These are phyloP conservation scores for Zaprionus camerounensis DNA, from an alignment of 1,140 invertebrate genomes.

Conservation along the genomic window DNA sequence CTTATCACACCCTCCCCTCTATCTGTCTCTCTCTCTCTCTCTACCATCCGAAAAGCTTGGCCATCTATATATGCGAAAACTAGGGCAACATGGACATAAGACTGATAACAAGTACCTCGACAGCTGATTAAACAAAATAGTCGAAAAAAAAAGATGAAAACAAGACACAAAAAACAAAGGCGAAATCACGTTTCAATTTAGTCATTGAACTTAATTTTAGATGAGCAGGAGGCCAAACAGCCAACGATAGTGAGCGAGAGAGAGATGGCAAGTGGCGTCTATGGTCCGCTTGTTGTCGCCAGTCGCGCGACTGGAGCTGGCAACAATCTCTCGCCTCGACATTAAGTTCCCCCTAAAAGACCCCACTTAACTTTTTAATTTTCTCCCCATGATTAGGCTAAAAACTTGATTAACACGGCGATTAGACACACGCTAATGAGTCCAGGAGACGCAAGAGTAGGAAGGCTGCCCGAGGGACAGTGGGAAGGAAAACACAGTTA, in stretches of 20 bases:
- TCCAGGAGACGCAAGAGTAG: conserved; percentile 10
- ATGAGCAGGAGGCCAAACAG: conserved; percentile 13
- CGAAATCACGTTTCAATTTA: conserved; percentile 64
- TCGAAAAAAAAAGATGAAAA: conserved; percentile 32
- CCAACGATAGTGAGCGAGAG: conserved; percentile 18
- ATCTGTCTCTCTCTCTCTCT: conserved; percentile 11
- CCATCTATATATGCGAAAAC: conserved; percentile 48
- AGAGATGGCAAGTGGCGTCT: not conserved
- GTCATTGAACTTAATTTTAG: conserved; percentile 74
- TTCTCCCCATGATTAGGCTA: conserved; percentile 17
- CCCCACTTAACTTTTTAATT: conserved; percentile 29
- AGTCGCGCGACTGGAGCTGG: conserved; percentile 25
- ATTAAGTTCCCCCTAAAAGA: conserved; percentile 17
- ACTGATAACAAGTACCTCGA: conserved; percentile 55
- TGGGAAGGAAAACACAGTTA: not conserved
- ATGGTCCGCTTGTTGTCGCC: conserved; percentile 1
- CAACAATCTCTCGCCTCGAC: conserved; percentile 18
- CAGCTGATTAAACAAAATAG: conserved; percentile 67
- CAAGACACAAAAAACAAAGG: conserved; percentile 13
- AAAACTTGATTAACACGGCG: conserved; percentile 35
- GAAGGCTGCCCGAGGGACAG: not conserved
- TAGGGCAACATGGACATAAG: conserved; percentile 63
- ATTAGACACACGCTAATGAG: conserved; percentile 42
- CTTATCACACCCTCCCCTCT: conserved; percentile 13
- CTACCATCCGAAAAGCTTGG: conserved; percentile 37